Conservation (phyloP, 1,140 invertebrate genomes). For the Drosophila grimshawi region DNA sequence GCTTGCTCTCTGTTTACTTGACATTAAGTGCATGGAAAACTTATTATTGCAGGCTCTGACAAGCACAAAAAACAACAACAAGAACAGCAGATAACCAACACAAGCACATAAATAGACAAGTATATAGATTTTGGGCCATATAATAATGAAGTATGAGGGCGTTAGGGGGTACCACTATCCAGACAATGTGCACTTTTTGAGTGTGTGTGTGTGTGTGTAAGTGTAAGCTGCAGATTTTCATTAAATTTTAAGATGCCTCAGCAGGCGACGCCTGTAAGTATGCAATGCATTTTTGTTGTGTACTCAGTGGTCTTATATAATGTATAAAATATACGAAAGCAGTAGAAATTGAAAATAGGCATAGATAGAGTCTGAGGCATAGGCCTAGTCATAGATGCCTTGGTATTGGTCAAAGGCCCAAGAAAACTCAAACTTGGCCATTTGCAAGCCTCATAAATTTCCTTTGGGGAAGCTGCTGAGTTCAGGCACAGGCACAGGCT, state of each 20-base stretch:
- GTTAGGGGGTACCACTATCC: background rate
- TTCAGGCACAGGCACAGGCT: background rate
- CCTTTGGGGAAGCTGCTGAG: constrained; percentile 25
- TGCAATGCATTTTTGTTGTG: constrained; percentile 76
- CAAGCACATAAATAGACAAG: constrained; percentile 48
- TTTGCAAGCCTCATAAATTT: constrained; percentile 43
- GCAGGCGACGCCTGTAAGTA: constrained; percentile 49
- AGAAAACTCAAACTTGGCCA: constrained; percentile 71
- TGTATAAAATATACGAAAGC: background rate
- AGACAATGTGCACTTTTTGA: constrained; percentile 26
- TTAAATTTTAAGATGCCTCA: constrained; percentile 74
- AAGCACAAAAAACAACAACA: constrained; percentile 75
- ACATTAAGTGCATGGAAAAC: constrained; percentile 81
- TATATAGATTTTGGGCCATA: constrained; percentile 51
- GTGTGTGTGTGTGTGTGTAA: constrained; percentile 5
- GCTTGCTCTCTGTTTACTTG: constrained; percentile 70
- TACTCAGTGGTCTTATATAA: constrained; percentile 35
- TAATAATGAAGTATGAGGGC: constrained; percentile 32
- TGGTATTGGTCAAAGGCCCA: constrained; percentile 75
- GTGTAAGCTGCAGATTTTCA: constrained; percentile 62
- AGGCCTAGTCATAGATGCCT: constrained; percentile 36
- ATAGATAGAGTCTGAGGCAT: background rate
- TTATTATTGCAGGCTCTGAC: constrained; percentile 80
- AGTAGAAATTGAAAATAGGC: background rate
- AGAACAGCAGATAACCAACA: constrained; percentile 19